These are phyloP conservation scores for Zonitis immaculata DNA, from an alignment of 2,888 invertebrate species.

Conservation along the genomic window DNA sequence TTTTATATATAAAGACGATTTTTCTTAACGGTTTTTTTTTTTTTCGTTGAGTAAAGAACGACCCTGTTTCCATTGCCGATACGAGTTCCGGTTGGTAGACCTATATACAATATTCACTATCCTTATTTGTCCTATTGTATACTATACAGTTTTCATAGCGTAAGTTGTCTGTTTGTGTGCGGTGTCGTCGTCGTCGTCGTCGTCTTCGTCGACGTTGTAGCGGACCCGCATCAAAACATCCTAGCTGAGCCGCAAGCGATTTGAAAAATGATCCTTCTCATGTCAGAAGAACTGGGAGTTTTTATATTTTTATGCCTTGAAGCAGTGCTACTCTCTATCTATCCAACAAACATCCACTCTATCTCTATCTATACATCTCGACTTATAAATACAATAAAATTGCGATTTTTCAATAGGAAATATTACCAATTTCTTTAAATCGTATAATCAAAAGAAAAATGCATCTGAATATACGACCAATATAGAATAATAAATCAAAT, in stretches of 20 bases:
- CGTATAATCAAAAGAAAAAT: slow-evolving; percentile 2
- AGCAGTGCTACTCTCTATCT: too few relatives aligned
- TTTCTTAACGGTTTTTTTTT: slow-evolving; percentile 37
- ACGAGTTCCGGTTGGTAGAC: slow-evolving; percentile 41
- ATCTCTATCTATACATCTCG: too few relatives aligned
- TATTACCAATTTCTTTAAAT: too few relatives aligned
- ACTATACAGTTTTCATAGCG: slow-evolving; percentile 4
- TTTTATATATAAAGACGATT: slow-evolving; percentile 50
- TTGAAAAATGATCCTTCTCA: slow-evolving; percentile 50
- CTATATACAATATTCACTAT: slow-evolving; percentile 23
- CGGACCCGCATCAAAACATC: slow-evolving; percentile 48
- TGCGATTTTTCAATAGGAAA: too few relatives aligned
- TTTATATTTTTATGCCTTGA: slow-evolving; percentile 32
- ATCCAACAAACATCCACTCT: slow-evolving; percentile 16
- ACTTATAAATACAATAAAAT: too few relatives aligned
- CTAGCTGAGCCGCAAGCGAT: slow-evolving; percentile 45
- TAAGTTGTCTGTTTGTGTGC: slow-evolving; percentile 23
- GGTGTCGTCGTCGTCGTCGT: too few relatives aligned
- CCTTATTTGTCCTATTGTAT: slow-evolving; percentile 33
- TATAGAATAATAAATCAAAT: slow-evolving; percentile 21
- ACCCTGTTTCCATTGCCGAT: slow-evolving; percentile 46
- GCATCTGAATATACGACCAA: slow-evolving; percentile 8
- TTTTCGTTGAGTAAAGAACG: slow-evolving; percentile 38
- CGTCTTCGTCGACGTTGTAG: too few relatives aligned
- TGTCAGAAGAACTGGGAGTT: slow-evolving; percentile 39